Evolutionary conservation across 2,888 invertebrate genomes (phyloP), one percentile per base, ranked within the genome.

Genomic region (Hydrotaea diabolus): DNA sequence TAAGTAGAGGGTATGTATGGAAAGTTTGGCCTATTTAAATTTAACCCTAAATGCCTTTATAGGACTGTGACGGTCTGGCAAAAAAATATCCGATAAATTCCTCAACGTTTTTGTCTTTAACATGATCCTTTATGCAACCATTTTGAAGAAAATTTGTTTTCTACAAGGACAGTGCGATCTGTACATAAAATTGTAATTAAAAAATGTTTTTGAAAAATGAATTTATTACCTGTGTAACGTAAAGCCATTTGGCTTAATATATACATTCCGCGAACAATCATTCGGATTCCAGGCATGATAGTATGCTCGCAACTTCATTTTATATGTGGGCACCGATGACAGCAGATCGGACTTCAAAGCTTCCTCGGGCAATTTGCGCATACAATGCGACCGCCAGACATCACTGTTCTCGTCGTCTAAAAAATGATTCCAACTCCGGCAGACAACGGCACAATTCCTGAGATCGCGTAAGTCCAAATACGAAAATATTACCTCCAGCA

Each of bases 251-350:
- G 97, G 96, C 93, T 98, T 98, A 77, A 99, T 96, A 92, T 97
- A 99, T 91, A 99, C 97, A 93, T 99, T 98, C 91, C 98, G 95
- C 72, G 99, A 99, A 92, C 98, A 98, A 92, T 99, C 99, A 91
- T 96, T 96, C 11, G 98, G 97, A 93, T 98, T 99, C 99, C 99
- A 99, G 0, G 99, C 97, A 93, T 98, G 97, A 91, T 96, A 96
- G 93, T 96, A 98, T 15, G 99, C 98, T 89, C 97, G 94, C 86
- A 99, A 93, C 93, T 99, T 99, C 26, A 97, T 96, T 94, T 98
- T 99, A 91, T 96, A 98, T 5, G 98, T 97, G 79, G 96, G 95
- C 87, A 98, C 95, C 86, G 97, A 96, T 64, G 96, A 95, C 77
- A 99, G 93, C 89, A 99, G 94, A 93, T 98, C 98, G 8, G 98